Conservation (phyloP, 1,140 invertebrate species). For the Carposina sasakii region DNA sequence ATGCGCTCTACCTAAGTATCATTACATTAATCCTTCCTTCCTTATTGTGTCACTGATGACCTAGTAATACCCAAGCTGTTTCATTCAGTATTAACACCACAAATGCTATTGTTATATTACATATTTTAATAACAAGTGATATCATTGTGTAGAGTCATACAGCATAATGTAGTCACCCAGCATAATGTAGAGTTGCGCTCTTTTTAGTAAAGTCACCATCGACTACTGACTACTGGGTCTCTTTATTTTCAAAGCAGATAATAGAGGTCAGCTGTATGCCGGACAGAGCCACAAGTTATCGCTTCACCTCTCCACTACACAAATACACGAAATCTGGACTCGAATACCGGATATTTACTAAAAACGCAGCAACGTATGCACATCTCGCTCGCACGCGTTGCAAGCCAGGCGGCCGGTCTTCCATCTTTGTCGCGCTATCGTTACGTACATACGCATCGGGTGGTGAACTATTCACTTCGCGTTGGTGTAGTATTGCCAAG, state of each 20-base stretch:
- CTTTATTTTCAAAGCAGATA: conserved; percentile 23
- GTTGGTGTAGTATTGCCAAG: conserved; percentile 48
- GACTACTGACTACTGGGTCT: too few species aligned
- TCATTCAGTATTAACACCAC: too few species aligned
- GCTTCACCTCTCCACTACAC: conserved; percentile 32
- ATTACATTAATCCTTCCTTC: too few species aligned
- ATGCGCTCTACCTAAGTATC: too few species aligned
- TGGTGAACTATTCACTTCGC: conserved; percentile 44
- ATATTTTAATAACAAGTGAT: too few species aligned
- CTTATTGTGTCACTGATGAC: too few species aligned
- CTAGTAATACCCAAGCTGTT: too few species aligned
- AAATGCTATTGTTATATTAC: too few species aligned
- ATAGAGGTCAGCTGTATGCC: conserved; percentile 37
- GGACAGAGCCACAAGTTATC: conserved; percentile 26
- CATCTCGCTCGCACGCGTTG: conserved; percentile 27
- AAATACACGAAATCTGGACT: conserved; percentile 45
- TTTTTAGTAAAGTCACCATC: too few species aligned
- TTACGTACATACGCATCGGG: conserved; percentile 14
- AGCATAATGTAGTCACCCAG: too few species aligned
- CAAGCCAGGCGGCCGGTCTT: conserved; percentile 12
- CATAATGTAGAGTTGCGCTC: too few species aligned
- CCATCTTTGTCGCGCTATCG: conserved; percentile 35
- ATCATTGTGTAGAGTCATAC: too few species aligned
- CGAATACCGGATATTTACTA: conserved; percentile 51
- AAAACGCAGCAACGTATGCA: conserved; percentile 23